A percentile compares a stretch with the other conserved stretches of the same genome.
These are phyloP conservation scores for Parauchenoglanis punctatus DNA, from an alignment of 2,797 vertebrate species.

Conservation along the genomic window DNA sequence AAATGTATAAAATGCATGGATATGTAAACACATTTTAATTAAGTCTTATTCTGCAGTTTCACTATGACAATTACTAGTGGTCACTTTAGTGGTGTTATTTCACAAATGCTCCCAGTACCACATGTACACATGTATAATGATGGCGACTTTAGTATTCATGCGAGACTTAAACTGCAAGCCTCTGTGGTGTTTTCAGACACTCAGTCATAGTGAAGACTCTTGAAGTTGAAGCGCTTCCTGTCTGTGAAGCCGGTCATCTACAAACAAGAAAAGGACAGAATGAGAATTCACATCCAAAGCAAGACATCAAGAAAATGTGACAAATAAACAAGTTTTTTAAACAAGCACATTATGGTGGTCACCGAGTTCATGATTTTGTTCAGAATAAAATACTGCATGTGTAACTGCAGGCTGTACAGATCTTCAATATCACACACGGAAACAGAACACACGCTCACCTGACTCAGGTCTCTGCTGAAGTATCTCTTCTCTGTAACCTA, in stretches of 20 bases:
- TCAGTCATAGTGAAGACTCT: conserved; percentile 92
- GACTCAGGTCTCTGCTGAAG: conserved; percentile 86
- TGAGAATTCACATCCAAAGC: background rate
- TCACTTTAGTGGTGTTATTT: background rate
- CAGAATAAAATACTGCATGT: background rate
- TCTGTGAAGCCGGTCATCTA: conserved; percentile 89
- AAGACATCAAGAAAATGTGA: background rate
- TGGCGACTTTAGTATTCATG: background rate
- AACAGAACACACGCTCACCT: conserved; percentile 74
- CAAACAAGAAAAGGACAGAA: conserved; percentile 8
- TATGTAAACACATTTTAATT: background rate
- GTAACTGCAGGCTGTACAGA: no score
- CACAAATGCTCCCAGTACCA: background rate
- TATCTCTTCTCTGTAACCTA: conserved; percentile 99
- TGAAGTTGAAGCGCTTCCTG: conserved; percentile 88
- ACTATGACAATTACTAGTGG: background rate
- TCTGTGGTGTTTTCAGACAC: background rate
- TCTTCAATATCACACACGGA: background rate
- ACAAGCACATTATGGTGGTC: background rate
- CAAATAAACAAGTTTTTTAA: background rate
- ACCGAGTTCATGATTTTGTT: background rate
- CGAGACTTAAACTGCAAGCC: conserved; percentile 46
- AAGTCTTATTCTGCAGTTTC: background rate
- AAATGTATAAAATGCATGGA: background rate
- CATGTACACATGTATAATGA: background rate